These are phyloP conservation scores for Teinopalpus imperialis DNA, from an alignment of 2,888 invertebrate species.

Conservation along the genomic window DNA sequence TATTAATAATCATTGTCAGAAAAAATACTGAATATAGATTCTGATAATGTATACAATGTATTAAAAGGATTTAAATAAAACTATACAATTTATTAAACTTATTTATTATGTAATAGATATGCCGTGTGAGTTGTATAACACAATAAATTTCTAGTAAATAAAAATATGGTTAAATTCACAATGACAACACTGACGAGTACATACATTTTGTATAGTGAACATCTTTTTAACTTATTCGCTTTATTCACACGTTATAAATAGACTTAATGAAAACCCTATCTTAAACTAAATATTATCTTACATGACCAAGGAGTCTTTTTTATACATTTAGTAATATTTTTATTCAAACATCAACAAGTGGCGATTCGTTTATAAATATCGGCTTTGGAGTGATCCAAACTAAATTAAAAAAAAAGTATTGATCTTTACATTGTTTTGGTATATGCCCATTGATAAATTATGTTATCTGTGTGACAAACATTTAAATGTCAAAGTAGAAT, in stretches of 20 bases:
- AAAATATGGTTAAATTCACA: conserved; percentile 32
- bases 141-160: conserved; percentile 28
- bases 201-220: conserved; percentile 36
- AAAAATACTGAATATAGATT: too few species aligned
- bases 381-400: conserved; percentile 12
- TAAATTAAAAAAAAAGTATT: conserved; percentile 4
- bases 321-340: conserved; percentile 8
- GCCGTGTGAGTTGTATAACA: conserved; percentile 42
- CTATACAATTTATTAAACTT: conserved; percentile 25
- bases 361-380: conserved; percentile 20
- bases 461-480: conserved; percentile 34
- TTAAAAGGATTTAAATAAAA: conserved; percentile 17
- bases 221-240: conserved; percentile 20
- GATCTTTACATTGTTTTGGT: conserved; percentile 27
- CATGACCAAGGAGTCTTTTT: conserved; percentile 27
- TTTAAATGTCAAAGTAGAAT: conserved; percentile 20
- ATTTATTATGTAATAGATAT: conserved; percentile 35
- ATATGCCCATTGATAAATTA: conserved; percentile 44
- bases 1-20: too few species aligned
- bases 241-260: conserved; percentile 51
- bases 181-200: conserved; percentile 44
- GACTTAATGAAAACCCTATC: conserved; percentile 38
- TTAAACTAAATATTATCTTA: conserved; percentile 37
- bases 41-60: not conserved
- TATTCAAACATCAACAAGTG: conserved; percentile 4